Conservation (phyloP, 2,797 vertebrate species). For the Pitangus sulphuratus region DNA sequence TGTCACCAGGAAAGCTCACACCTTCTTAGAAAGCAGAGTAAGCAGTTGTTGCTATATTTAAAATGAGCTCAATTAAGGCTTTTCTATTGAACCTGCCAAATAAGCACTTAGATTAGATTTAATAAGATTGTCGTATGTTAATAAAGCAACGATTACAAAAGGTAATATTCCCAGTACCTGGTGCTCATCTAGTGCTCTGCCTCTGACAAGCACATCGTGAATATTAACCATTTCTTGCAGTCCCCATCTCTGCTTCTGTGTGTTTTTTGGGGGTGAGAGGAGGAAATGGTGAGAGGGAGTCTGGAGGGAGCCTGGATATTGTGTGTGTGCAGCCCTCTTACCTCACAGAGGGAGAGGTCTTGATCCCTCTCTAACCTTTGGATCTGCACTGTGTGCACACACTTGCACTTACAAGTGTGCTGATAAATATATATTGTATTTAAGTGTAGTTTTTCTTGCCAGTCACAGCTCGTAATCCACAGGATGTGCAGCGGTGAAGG, state of each 20-base stretch:
- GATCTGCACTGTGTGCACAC: background rate
- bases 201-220: background rate
- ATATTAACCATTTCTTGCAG: background rate
- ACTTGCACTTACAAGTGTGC: background rate
- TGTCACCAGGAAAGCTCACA: background rate
- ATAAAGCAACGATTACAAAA: conserved; percentile 62
- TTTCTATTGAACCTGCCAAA: conserved; percentile 69
- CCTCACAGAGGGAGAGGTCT: fast-evolving
- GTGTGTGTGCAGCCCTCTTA: background rate
- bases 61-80: conserved; percentile 58
- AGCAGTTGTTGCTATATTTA: conserved; percentile 66
- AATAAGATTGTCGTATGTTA: conserved; percentile 59
- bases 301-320: background rate
- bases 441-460: background rate
- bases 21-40: conserved; percentile 63
- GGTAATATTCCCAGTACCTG: conserved; percentile 34
- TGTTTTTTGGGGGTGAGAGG: background rate
- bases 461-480: background rate
- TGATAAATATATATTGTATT: background rate
- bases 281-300: background rate
- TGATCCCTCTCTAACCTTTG: background rate
- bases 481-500: background rate
- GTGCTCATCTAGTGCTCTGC: background rate
- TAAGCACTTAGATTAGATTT: conserved; percentile 68
- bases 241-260: background rate